Evolutionary conservation across 2,888 invertebrate species (phyloP).

Genomic region (Aleiodes testaceus): DNA sequence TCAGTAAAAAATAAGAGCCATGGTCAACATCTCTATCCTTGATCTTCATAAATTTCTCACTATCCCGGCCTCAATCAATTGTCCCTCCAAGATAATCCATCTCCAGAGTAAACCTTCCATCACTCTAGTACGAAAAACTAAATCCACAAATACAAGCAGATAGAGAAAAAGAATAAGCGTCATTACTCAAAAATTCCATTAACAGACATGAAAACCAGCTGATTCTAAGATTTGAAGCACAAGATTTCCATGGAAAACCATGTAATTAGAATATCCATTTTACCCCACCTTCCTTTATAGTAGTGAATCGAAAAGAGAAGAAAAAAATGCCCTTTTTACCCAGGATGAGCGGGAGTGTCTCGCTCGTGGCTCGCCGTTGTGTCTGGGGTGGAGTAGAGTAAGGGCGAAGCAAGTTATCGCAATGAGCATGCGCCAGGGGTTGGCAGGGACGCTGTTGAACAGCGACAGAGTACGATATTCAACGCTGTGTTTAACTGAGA

Average conservation of each 20-base stretch:
- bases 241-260: too few relatives aligned
- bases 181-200: neutral
- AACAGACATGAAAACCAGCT: too few relatives aligned
- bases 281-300: too few relatives aligned
- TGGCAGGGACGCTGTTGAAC: conserved; percentile 50
- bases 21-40: neutral
- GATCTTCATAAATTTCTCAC: neutral
- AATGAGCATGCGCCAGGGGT: conserved; percentile 53
- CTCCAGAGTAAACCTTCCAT: neutral
- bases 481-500: conserved; percentile 1
- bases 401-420: conserved; percentile 29
- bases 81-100: conserved; percentile 2
- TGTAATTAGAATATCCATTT: too few relatives aligned
- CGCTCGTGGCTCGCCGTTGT: conserved; percentile 35
- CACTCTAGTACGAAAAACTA: neutral
- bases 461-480: conserved; percentile 6
- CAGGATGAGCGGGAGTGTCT: conserved; percentile 17
- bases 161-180: neutral
- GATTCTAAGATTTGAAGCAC: too few relatives aligned
- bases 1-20: neutral
- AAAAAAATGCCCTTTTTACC: conserved; percentile 3
- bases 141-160: neutral
- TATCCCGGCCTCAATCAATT: neutral
- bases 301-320: conserved; percentile 5
- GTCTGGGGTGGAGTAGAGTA: conserved; percentile 39